phyloP scores from a whole-genome alignment of 2,888 invertebrate species.

The Drosophila hamatofila region DNA sequence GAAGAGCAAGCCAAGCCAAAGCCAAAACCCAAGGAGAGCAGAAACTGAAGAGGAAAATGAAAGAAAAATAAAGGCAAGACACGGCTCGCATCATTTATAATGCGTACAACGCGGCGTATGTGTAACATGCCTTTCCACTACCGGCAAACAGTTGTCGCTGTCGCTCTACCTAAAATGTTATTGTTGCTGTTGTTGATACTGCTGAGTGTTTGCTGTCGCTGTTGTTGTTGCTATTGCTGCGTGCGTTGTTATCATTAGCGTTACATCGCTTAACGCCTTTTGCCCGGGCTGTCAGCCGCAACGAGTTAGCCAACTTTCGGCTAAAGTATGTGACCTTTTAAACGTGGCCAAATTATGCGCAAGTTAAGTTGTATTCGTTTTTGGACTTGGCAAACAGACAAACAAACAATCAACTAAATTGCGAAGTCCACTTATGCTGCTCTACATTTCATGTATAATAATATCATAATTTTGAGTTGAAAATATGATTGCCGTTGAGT shows the following conservation, averaged over 20 bases:
- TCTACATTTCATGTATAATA: not conserved
- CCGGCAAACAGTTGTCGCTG: slow-evolving; percentile 48
- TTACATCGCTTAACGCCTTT: slow-evolving; percentile 70
- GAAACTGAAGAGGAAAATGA: slow-evolving; percentile 16
- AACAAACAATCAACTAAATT: not conserved
- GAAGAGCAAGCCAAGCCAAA: slow-evolving; percentile 53
- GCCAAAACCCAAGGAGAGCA: slow-evolving; percentile 50
- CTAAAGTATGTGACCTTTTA: slow-evolving; percentile 8
- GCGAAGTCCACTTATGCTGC: not conserved
- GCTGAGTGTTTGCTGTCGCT: slow-evolving; percentile 1
- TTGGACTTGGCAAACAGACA: not conserved
- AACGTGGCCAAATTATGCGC: slow-evolving; percentile 12
- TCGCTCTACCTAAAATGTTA: slow-evolving; percentile 30
- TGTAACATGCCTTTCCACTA: slow-evolving; percentile 66
- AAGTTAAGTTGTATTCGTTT: not conserved
- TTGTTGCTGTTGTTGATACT: slow-evolving; percentile 28
- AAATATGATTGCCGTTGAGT: not conserved
- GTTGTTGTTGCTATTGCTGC: slow-evolving; percentile 40
- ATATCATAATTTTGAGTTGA: not conserved
- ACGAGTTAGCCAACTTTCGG: slow-evolving; percentile 27
- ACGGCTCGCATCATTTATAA: slow-evolving; percentile 71
- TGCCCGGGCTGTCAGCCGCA: slow-evolving; percentile 9
- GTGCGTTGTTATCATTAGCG: slow-evolving; percentile 70
- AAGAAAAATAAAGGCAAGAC: slow-evolving; percentile 28
- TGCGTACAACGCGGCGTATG: slow-evolving; percentile 67